Evolutionary conservation across 2,797 vertebrate species (phyloP).

Genomic region (Megaceryle alcyon): DNA sequence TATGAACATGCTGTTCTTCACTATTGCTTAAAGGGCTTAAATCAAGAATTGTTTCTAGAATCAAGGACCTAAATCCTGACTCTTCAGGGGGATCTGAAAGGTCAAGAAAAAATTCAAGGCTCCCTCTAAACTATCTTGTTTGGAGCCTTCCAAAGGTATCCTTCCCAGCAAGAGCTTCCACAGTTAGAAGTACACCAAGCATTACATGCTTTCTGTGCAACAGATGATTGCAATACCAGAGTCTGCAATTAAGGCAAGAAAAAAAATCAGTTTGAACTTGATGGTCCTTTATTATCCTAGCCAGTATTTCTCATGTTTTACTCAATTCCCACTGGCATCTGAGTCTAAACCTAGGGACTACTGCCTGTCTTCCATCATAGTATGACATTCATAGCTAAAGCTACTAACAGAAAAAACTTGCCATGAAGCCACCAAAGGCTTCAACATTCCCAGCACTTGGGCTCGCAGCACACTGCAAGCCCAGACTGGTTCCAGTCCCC

Average conservation of each 20-base stretch:
- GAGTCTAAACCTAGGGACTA: not conserved
- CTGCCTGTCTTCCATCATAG: not conserved
- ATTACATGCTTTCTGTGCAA: not conserved
- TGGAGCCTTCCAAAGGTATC: not conserved
- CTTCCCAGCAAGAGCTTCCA: not conserved
- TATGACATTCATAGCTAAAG: not conserved
- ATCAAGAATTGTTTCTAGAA: not conserved
- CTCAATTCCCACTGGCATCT: not conserved
- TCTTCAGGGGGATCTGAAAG: not conserved
- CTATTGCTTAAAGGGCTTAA: fast-evolving
- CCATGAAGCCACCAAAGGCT: too few species aligned
- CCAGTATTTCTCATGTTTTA: not conserved
- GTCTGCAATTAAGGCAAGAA: not conserved
- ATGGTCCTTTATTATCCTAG: not conserved
- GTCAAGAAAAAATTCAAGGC: not conserved
- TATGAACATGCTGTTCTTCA: not conserved
- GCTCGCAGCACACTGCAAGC: not conserved
- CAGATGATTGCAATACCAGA: not conserved
- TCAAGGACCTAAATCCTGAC: not conserved
- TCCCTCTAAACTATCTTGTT: not conserved
- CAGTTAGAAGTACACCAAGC: not conserved
- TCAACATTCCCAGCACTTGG: too few species aligned
- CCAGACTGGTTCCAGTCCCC: not conserved
- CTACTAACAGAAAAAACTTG: too few species aligned
- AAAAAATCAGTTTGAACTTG: not conserved